These are phyloP conservation scores for Saccopteryx leptura DNA, from an alignment of 2,113 vertebrate genomes.

Conservation along the genomic window DNA sequence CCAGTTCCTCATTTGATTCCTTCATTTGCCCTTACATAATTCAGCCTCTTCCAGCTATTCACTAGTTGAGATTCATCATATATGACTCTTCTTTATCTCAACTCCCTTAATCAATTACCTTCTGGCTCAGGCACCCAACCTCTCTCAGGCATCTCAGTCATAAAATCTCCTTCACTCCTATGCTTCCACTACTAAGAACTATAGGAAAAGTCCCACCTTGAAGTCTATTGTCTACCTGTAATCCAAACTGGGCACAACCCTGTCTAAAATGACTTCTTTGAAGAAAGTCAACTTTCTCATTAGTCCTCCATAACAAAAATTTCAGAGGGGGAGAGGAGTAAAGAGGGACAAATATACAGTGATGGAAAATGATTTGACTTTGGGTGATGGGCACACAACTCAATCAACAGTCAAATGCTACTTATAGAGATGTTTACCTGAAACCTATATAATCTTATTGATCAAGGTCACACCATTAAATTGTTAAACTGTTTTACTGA, in stretches of 20 bases:
- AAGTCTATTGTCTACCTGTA: neutral
- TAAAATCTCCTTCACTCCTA: neutral
- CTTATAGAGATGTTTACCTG: no score
- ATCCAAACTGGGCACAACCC: neutral
- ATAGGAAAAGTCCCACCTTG: neutral
- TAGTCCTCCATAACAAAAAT: neutral
- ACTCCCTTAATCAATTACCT: neutral
- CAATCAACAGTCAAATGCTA: no score
- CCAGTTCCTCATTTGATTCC: neutral
- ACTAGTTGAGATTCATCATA: constrained; percentile 18
- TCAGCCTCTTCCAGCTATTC: constrained; percentile 6
- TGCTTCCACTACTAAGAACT: neutral
- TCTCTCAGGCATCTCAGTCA: neutral
- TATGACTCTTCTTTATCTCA: neutral
- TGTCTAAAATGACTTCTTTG: constrained; percentile 31
- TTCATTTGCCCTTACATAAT: constrained; percentile 48
- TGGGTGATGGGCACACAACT: no score
- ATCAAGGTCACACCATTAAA: no score
- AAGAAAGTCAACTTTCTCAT: neutral
- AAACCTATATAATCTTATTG: no score
- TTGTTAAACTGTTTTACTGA: no score
- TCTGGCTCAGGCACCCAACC: neutral
- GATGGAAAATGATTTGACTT: no score
- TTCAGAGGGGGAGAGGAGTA: neutral
- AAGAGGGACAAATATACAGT: no score